A percentile compares a stretch with the other conserved stretches of the same genome.
These are phyloP conservation scores for Trinectes maculatus DNA, from an alignment of 2,113 vertebrate species.

Conservation along the genomic window DNA sequence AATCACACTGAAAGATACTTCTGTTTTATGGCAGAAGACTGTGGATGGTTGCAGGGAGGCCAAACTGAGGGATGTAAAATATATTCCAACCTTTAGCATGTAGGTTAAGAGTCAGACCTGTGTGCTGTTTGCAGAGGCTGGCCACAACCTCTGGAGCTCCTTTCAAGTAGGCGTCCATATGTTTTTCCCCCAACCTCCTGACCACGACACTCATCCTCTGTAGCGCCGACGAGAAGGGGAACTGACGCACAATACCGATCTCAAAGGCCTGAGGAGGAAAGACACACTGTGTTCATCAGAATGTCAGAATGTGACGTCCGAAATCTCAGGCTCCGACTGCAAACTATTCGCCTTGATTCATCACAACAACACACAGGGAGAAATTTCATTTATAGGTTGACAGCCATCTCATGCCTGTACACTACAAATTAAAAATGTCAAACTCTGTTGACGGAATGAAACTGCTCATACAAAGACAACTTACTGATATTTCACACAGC, in stretches of 20 bases:
- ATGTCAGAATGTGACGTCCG: not conserved
- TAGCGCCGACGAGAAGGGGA: constrained; percentile 92
- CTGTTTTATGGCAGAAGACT: no score
- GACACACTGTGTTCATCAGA: not conserved
- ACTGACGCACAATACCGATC: constrained; percentile 95
- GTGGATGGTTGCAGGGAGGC: no score
- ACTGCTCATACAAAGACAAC: constrained; percentile 55
- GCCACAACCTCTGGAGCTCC: constrained; percentile 94
- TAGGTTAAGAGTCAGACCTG: constrained; percentile 77
- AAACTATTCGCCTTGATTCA: no score
- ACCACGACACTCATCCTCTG: constrained; percentile 96
- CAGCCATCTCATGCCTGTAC: no score
- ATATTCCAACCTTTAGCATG: not conserved
- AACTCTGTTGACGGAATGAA: no score
- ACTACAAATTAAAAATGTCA: not conserved
- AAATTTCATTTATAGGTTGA: no score
- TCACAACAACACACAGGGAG: no score
- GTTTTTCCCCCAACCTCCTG: constrained; percentile 88
- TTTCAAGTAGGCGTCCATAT: constrained; percentile 94
- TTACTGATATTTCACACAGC: constrained; percentile 88
- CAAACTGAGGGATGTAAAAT: not conserved
- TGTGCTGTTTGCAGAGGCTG: constrained; percentile 89
- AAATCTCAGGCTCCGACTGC: not conserved
- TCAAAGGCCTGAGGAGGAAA: constrained; percentile 85
- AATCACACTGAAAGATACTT: not conserved